phyloP scores from a whole-genome alignment of 2,888 invertebrate genomes.

The Cataglyphis albicans region DNA sequence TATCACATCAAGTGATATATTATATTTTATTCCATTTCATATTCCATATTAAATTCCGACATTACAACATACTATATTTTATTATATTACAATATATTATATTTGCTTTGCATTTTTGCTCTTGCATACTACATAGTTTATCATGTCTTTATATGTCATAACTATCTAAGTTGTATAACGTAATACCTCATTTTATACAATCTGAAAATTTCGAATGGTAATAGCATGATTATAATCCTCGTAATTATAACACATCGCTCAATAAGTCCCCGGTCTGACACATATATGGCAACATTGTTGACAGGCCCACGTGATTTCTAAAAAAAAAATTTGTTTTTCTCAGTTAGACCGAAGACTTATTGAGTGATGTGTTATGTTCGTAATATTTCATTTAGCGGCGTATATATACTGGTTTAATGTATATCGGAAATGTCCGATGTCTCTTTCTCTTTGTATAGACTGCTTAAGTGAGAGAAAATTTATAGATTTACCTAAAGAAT shows the following conservation, averaged over 20 bases:
- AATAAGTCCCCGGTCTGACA: too few relatives aligned
- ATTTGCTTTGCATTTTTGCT: too few relatives aligned
- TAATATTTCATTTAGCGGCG: neutral
- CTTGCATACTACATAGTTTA: too few relatives aligned
- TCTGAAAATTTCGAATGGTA: neutral
- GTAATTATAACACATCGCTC: neutral
- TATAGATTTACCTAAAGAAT: neutral
- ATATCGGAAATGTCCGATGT: neutral
- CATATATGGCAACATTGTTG: too few relatives aligned
- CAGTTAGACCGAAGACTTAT: too few relatives aligned
- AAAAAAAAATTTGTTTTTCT: too few relatives aligned
- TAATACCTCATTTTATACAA: neutral
- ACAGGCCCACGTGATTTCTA: too few relatives aligned
- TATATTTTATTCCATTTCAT: too few relatives aligned
- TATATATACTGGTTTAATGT: conserved; percentile 11
- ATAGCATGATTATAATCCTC: conserved; percentile 1
- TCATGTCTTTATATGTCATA: neutral
- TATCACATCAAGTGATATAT: too few relatives aligned
- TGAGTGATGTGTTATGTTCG: neutral
- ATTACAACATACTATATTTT: too few relatives aligned
- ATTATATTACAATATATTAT: too few relatives aligned
- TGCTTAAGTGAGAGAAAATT: neutral
- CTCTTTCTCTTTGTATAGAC: neutral
- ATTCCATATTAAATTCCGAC: too few relatives aligned
- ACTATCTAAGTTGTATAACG: neutral